Evolutionary conservation across 1,140 invertebrate genomes (phyloP), one percentile per base, ranked within the genome.

Genomic region (Euglossa dilemma): DNA sequence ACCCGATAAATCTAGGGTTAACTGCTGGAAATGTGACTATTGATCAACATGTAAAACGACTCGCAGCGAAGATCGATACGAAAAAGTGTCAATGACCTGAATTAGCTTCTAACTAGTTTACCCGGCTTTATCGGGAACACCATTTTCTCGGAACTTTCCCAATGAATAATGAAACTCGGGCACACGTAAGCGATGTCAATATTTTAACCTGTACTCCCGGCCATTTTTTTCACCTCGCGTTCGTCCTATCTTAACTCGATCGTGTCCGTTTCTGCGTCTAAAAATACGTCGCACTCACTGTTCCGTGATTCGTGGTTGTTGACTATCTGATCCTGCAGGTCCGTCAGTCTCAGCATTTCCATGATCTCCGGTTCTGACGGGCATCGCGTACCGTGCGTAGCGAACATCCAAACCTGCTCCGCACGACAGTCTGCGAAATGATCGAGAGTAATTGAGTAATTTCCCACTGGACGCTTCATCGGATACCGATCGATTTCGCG

Each of bases 391-490:
- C 93, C 93, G 23, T 94, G 92, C 36, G 92, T 87, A 5, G 86
- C 80, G 7, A 93, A 43, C 85, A 93, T 90, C 93, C 93, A 94
- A 28, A 94, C 81, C 67, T 94, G 93, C 18, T 87, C 50, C 7
- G 93, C 92, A 14, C 83, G 70, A 28, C 93, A 94, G 61, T 92
- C 93, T 93, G 47, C 36, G 73, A 85, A 12, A 28, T 18, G 70
- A 54, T 64, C 20, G 11, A 45, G 18, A 36, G 36, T 36, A 36
- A 9, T 72, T 36, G 14, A 28, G 14, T 1, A 47, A 5, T 8
- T n/a, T 57, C 20, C 18, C 54, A n/a, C 9, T 25, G 7, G 45
- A 50, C 8, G 23, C 11, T 56, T 14, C 2, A n/a, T 18, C 18
- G 1, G 9, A 9, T 54, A 14, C 20, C 11, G 36, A 23, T 45